These are phyloP conservation scores for Theocolax elegans DNA, from an alignment of 1,140 invertebrate species.

Conservation along the genomic window DNA sequence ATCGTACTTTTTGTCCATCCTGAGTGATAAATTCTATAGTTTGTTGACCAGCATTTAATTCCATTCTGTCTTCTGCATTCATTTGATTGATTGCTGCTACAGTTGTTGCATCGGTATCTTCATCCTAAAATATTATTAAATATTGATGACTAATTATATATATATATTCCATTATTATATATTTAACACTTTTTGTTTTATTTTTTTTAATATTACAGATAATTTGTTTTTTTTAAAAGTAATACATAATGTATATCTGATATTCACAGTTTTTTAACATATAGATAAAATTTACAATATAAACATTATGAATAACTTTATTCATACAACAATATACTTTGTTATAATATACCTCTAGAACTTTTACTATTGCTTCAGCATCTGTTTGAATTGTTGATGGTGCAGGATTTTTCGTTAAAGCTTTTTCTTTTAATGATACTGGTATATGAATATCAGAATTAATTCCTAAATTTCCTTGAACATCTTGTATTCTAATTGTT, in stretches of 20 bases:
- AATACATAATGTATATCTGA: too few relatives aligned
- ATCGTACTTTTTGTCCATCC: conserved; percentile 66
- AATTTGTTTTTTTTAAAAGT: conserved; percentile 15
- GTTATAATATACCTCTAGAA: conserved; percentile 49
- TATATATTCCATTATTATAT: too few relatives aligned
- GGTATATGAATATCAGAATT: conserved; percentile 3
- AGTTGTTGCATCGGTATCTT: conserved; percentile 53
- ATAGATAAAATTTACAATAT: too few relatives aligned
- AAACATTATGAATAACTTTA: too few relatives aligned
- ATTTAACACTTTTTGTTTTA: too few relatives aligned
- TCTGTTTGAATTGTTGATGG: conserved; percentile 50
- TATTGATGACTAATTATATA: too few relatives aligned
- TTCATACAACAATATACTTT: conserved; percentile 6
- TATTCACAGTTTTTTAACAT: too few relatives aligned
- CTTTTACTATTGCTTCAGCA: conserved; percentile 56
- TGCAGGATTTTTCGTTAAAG: background rate
- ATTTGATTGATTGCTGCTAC: conserved; percentile 59
- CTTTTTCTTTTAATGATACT: conserved; percentile 1
- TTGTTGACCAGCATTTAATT: conserved; percentile 56
- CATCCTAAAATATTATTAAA: conserved; percentile 50
- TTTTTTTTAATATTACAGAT: too few relatives aligned
- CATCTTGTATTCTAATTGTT: conserved; percentile 57
- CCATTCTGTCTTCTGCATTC: conserved; percentile 49
- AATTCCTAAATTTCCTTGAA: conserved; percentile 1
- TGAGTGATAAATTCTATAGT: conserved; percentile 66